Evolutionary conservation across 53 echinoderm and acorn worm genomes (phyloP).

Genomic region (Temnopleurus reevesii): DNA sequence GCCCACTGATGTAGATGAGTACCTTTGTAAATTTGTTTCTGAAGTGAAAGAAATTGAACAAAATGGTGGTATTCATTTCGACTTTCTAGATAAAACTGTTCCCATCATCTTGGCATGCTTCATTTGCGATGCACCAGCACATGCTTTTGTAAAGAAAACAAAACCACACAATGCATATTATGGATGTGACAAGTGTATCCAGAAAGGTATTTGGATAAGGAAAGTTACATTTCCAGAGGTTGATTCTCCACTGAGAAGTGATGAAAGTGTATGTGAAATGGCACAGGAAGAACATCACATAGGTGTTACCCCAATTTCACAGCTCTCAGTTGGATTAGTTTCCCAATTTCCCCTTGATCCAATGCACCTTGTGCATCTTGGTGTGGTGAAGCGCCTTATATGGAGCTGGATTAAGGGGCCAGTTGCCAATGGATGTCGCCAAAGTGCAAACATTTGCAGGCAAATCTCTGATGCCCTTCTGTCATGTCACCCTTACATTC

Average conservation of each 20-base stretch:
- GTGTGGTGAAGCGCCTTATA: constrained; percentile 61
- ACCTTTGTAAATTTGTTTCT: too few species aligned
- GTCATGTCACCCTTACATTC: constrained; percentile 61
- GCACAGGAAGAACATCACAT: constrained; percentile 58
- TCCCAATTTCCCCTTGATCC: constrained; percentile 64
- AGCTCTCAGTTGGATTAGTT: constrained; percentile 58
- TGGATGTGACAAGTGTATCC: constrained; percentile 66
- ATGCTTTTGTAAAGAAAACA: constrained; percentile 57
- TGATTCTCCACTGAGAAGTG: constrained; percentile 55
- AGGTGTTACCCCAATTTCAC: constrained; percentile 48
- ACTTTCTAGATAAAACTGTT: too few species aligned
- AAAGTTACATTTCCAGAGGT: constrained; percentile 58
- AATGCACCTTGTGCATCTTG: constrained; percentile 72
- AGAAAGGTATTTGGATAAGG: constrained; percentile 53
- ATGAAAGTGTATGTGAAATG: constrained; percentile 32
- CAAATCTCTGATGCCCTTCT: constrained; percentile 37
- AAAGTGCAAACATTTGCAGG: neutral
- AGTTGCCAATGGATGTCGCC: constrained; percentile 35
- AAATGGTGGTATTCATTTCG: too few species aligned
- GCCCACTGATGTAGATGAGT: too few species aligned
- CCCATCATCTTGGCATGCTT: too few species aligned
- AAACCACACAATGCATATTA: constrained; percentile 64
- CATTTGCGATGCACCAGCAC: constrained; percentile 73
- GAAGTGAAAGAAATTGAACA: too few species aligned
- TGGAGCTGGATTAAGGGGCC: constrained; percentile 71